These are phyloP conservation scores for Sorex maritimensis DNA, from an alignment of 2,797 vertebrate genomes.

Conservation along the genomic window DNA sequence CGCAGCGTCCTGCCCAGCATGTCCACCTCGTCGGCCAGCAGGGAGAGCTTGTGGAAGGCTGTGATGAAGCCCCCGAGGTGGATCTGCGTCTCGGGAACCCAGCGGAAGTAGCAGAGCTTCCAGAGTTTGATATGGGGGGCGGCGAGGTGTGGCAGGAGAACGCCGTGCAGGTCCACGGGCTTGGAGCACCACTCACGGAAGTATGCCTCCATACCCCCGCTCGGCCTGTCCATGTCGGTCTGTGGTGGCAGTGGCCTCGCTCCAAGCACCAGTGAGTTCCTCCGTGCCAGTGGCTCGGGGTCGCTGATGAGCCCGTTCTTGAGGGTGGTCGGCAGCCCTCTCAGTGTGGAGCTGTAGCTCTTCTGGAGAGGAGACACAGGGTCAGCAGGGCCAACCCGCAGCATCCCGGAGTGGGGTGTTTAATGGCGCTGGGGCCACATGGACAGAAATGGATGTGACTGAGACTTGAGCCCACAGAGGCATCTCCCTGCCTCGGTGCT, in stretches of 20 bases:
- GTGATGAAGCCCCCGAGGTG: slow-evolving; percentile 93
- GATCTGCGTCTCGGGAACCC: slow-evolving; percentile 98
- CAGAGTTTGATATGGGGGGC: slow-evolving; percentile 95
- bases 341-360: slow-evolving; percentile 95
- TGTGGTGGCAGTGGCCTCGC: slow-evolving; percentile 92
- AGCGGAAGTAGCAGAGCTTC: slow-evolving; percentile 98
- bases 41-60: slow-evolving; percentile 94
- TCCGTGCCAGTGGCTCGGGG: slow-evolving; percentile 92
- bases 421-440: no score
- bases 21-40: slow-evolving; percentile 96
- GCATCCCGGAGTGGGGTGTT: no score
- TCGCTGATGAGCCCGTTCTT: slow-evolving; percentile 93
- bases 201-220: slow-evolving; percentile 93
- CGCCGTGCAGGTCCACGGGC: slow-evolving; percentile 94
- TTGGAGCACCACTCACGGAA: slow-evolving; percentile 95
- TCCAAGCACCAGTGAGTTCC: slow-evolving; percentile 94
- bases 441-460: no score
- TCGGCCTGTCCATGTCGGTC: slow-evolving; percentile 87
- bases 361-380: slow-evolving; percentile 90
- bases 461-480: no score
- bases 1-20: slow-evolving; percentile 93
- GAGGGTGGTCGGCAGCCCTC: slow-evolving; percentile 91
- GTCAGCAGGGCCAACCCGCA: no score
- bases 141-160: slow-evolving; percentile 94
- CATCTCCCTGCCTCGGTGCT: no score